Percentiles rank a stretch among this genome's conserved stretches.
Evolutionary conservation across 2,113 vertebrate genomes (phyloP).

Genomic region (Glareola pratincola): DNA sequence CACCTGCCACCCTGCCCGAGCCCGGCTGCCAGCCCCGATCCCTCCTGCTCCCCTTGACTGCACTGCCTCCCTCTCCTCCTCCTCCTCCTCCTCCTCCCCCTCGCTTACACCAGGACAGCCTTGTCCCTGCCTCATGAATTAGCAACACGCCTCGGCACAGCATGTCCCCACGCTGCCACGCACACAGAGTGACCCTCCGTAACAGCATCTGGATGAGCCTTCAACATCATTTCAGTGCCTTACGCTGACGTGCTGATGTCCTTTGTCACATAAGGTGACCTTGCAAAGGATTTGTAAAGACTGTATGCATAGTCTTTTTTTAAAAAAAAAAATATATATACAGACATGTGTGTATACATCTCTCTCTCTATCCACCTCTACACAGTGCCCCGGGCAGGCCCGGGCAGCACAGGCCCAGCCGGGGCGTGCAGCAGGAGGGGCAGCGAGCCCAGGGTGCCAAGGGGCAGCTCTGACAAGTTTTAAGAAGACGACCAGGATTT

Average conservation of each 20-base stretch:
- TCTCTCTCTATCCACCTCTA: too few species aligned
- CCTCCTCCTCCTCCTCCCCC: background rate
- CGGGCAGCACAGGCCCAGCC: background rate
- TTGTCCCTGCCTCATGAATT: background rate
- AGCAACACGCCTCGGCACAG: background rate
- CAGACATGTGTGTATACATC: too few species aligned
- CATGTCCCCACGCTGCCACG: background rate
- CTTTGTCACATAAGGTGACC: conserved; percentile 56
- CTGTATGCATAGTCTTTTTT: too few species aligned
- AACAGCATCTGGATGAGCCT: background rate
- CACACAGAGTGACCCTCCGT: background rate
- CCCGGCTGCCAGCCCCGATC: rapidly evolving
- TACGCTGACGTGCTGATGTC: background rate
- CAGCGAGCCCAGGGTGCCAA: background rate
- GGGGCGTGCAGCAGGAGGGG: rapidly evolving
- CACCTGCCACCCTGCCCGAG: background rate
- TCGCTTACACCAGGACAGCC: background rate
- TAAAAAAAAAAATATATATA: rapidly evolving
- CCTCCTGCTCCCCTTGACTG: background rate
- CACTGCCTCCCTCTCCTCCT: background rate
- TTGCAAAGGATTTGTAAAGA: background rate
- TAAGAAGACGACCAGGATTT: background rate
- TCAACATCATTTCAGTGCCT: background rate
- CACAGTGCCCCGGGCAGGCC: background rate
- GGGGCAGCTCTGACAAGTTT: rapidly evolving